Conservation (phyloP, 2,888 invertebrate genomes). For the Hesperia comma region DNA sequence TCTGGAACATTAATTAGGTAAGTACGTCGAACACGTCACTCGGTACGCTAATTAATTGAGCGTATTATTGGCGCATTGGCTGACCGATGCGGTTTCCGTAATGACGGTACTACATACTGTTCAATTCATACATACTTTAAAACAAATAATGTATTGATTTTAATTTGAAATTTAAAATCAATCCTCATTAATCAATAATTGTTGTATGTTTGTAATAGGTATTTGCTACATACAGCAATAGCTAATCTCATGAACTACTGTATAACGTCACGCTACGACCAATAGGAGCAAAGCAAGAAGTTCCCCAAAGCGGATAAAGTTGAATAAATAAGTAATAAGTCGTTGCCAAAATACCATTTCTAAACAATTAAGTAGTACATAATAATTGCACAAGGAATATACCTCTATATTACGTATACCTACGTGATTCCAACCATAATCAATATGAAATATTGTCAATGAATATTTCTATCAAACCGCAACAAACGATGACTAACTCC, state of each 20-base stretch:
- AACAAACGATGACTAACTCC: conserved; percentile 20
- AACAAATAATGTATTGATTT: conserved; percentile 6
- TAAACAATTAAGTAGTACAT: background rate
- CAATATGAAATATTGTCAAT: background rate
- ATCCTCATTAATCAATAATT: no score
- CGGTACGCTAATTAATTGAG: conserved; percentile 74
- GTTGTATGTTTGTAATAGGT: no score
- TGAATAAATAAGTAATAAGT: background rate
- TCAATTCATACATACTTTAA: conserved; percentile 12
- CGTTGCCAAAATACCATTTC: no score
- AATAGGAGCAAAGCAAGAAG: no score
- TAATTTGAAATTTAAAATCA: no score
- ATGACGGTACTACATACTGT: conserved; percentile 15
- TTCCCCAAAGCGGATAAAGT: no score
- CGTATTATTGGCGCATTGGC: conserved; percentile 72
- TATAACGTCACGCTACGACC: no score
- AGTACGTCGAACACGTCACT: conserved; percentile 71
- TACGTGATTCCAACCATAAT: background rate
- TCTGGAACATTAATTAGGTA: conserved; percentile 77
- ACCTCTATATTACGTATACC: background rate
- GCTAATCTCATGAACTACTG: no score
- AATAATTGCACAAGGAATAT: background rate
- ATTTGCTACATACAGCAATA: no score
- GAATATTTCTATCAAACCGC: conserved; percentile 20
- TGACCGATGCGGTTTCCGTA: conserved; percentile 61